Evolutionary conservation across 2,888 invertebrate species (phyloP).

Genomic region (Plagodis pulveraria): DNA sequence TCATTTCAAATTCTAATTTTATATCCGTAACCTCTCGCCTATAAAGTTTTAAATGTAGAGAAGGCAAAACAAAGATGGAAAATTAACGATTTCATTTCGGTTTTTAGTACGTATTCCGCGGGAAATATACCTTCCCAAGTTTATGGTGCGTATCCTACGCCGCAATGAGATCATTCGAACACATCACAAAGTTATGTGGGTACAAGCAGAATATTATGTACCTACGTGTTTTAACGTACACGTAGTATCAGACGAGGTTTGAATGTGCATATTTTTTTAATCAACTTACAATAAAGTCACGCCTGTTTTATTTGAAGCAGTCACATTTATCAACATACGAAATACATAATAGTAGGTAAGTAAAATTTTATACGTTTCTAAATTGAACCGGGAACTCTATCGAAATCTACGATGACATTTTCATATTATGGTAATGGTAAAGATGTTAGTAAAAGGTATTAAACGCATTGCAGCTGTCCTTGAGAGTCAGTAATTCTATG

Average conservation of each 20-base stretch:
- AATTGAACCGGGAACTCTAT: too few species aligned
- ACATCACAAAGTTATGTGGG: conserved; percentile 37
- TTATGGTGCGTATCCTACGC: conserved; percentile 30
- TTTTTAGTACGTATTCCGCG: conserved; percentile 30
- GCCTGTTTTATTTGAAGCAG: too few species aligned
- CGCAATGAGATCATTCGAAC: conserved; percentile 30
- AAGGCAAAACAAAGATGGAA: conserved; percentile 29
- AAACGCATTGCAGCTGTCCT: too few species aligned
- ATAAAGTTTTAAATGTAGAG: conserved; percentile 28
- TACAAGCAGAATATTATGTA: conserved; percentile 21
- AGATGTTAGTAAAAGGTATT: too few species aligned
- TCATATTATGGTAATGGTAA: too few species aligned
- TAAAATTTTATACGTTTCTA: too few species aligned
- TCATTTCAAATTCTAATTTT: conserved; percentile 22
- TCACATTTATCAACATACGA: too few species aligned
- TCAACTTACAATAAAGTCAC: too few species aligned
- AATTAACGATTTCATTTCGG: conserved; percentile 31
- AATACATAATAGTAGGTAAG: too few species aligned
- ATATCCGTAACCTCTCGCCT: conserved; percentile 15
- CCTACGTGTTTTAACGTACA: conserved; percentile 17
- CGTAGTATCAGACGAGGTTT: not conserved
- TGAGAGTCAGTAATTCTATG: too few species aligned
- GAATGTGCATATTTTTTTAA: too few species aligned
- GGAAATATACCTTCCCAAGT: conserved; percentile 27
- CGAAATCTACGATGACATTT: too few species aligned